Percentiles rank a stretch among this genome's conserved stretches.
Evolutionary conservation across 1,140 invertebrate species (phyloP).

Genomic region (Drosophila simulans): DNA sequence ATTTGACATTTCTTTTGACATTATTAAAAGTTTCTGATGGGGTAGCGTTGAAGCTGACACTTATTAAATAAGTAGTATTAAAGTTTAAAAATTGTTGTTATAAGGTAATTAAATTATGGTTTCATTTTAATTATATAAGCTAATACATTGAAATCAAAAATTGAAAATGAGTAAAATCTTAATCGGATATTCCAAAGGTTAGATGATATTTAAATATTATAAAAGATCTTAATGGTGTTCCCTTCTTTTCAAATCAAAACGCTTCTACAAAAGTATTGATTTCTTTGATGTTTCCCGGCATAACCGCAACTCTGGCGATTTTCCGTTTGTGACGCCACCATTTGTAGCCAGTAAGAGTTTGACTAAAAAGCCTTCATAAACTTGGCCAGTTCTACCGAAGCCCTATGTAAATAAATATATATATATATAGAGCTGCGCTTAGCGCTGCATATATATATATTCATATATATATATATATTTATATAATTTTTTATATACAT

Average conservation of each 20-base stretch:
- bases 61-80: slow-evolving; percentile 24
- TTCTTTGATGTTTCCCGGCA: slow-evolving; percentile 34
- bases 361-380: slow-evolving; percentile 32
- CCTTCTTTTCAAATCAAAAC: no score
- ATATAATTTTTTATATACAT: slow-evolving; percentile 10
- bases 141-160: no score
- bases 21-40: slow-evolving; percentile 40
- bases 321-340: slow-evolving; percentile 57
- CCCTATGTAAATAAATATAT: slow-evolving; percentile 56
- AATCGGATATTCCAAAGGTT: no score
- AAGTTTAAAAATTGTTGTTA: no score
- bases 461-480: slow-evolving; percentile 42
- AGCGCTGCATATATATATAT: slow-evolving; percentile 12
- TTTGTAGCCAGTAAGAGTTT: slow-evolving; percentile 65
- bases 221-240: no score
- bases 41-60: slow-evolving; percentile 38
- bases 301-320: slow-evolving; percentile 50
- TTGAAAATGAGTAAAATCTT: no score
- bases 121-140: no score
- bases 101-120: no score
- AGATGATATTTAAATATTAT: no score
- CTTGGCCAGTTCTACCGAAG: background rate
- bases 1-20: slow-evolving; percentile 62
- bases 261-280: slow-evolving; percentile 9
- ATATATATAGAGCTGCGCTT: slow-evolving; percentile 36